Evolutionary conservation across 2,888 invertebrate species (phyloP).

Genomic region (Plagiodera versicolora): DNA sequence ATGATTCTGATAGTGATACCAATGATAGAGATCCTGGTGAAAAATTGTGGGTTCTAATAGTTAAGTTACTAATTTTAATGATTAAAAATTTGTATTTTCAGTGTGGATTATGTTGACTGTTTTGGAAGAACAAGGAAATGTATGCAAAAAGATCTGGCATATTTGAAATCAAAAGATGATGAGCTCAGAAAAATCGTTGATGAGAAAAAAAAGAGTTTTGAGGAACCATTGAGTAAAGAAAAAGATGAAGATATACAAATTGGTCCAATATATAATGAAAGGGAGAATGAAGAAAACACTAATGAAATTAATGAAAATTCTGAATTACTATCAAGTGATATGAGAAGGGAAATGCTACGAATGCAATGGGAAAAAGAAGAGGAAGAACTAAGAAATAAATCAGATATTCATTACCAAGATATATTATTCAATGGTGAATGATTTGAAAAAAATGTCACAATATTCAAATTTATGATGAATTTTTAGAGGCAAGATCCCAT

Average conservation of each 20-base stretch:
- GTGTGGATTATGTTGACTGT: conserved; percentile 88
- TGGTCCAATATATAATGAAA: not conserved
- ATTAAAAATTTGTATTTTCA: conserved; percentile 45
- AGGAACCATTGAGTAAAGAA: conserved; percentile 1
- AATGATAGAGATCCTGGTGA: conserved; percentile 57
- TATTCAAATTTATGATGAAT: not conserved
- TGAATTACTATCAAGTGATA: conserved; percentile 58
- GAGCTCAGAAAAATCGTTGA: conserved; percentile 51
- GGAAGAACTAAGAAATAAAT: conserved; percentile 68
- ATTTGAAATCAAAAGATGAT: conserved; percentile 66
- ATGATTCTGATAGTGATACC: conserved; percentile 44
- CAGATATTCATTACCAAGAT: conserved; percentile 89
- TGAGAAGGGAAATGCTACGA: conserved; percentile 70
- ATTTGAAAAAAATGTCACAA: not conserved
- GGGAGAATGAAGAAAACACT: conserved; percentile 15
- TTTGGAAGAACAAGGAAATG: conserved; percentile 87
- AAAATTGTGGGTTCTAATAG: conserved; percentile 58
- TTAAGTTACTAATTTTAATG: not conserved
- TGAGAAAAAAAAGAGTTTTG: conserved; percentile 28
- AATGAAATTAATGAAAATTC: conserved; percentile 44
- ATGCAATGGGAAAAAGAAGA: conserved; percentile 89
- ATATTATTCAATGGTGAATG: conserved; percentile 78
- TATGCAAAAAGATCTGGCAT: conserved; percentile 72
- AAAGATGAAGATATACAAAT: conserved; percentile 3
- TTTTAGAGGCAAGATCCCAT: conserved; percentile 83